phyloP scores from a whole-genome alignment of 2,113 vertebrate genomes.

The Parotia lawesii region DNA sequence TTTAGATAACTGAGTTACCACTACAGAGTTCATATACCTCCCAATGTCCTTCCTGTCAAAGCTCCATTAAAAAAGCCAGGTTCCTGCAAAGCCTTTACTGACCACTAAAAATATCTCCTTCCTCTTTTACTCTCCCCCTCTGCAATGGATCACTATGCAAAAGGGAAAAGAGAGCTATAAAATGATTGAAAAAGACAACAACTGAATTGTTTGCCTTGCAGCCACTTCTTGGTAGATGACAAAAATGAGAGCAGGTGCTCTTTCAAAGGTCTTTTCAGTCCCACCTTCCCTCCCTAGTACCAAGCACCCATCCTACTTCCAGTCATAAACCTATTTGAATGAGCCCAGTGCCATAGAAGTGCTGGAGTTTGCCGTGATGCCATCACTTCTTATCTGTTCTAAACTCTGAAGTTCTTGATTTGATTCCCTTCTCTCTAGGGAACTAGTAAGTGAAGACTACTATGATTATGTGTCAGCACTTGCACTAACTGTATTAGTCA shows the following conservation, averaged over 20 bases:
- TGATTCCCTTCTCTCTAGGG: not conserved
- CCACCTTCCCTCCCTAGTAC: not conserved
- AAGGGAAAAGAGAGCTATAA: not conserved
- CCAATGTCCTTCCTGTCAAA: not conserved
- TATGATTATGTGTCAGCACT: not conserved
- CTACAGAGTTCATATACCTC: not conserved
- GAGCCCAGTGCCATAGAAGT: not conserved
- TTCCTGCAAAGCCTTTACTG: not conserved
- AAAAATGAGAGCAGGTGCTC: not conserved
- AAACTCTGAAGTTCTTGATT: not conserved
- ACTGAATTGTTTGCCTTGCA: not conserved
- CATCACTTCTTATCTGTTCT: not conserved
- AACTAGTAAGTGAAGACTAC: not conserved
- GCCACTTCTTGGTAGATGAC: not conserved
- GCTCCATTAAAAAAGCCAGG: not conserved
- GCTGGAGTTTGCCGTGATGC: not conserved
- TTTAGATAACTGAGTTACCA: not conserved
- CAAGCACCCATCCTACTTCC: not conserved
- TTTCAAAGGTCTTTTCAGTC: not conserved
- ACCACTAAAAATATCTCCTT: not conserved
- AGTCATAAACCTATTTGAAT: not conserved
- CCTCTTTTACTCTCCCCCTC: not conserved
- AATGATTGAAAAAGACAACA: not conserved
- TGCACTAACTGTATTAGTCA: not conserved
- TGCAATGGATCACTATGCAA: not conserved